These are phyloP conservation scores for Brachirus orientalis DNA, from an alignment of 2,113 vertebrate genomes.

Conservation along the genomic window DNA sequence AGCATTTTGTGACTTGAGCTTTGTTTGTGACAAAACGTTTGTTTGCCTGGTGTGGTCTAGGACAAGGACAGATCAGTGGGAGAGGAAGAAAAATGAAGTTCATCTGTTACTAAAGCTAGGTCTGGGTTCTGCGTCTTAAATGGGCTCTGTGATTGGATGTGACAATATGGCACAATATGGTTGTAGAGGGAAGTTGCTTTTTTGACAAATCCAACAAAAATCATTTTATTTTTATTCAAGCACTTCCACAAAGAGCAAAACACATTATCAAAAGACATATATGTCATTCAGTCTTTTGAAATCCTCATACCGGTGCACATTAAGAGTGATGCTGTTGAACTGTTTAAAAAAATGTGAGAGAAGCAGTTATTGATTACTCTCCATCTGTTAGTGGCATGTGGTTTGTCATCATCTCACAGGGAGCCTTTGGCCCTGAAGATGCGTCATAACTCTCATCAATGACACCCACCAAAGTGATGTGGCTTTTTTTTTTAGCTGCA, in stretches of 20 bases:
- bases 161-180: not conserved
- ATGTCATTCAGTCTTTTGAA: conserved; percentile 26
- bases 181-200: not conserved
- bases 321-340: conserved; percentile 1
- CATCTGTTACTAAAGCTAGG: conserved; percentile 23
- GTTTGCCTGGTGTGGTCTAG: conserved; percentile 14
- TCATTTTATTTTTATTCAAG: not conserved
- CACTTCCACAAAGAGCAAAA: not conserved
- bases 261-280: conserved; percentile 15
- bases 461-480: conserved; percentile 3
- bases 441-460: conserved; percentile 17
- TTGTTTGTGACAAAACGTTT: too few species aligned
- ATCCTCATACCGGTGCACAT: not conserved
- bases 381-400: conserved; percentile 37
- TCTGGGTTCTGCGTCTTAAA: conserved; percentile 5
- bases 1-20: too few species aligned
- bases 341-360: not conserved
- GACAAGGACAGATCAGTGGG: conserved; percentile 5
- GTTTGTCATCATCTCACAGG: conserved; percentile 41
- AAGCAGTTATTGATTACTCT: conserved; percentile 34
- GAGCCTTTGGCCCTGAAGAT: conserved; percentile 22
- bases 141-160: not conserved
- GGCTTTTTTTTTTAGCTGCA: conserved; percentile 2
- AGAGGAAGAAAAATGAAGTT: conserved; percentile 23
- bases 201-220: conserved; percentile 8